phyloP scores from a whole-genome alignment of 2,888 invertebrate genomes.

The Campoplex nolae region DNA sequence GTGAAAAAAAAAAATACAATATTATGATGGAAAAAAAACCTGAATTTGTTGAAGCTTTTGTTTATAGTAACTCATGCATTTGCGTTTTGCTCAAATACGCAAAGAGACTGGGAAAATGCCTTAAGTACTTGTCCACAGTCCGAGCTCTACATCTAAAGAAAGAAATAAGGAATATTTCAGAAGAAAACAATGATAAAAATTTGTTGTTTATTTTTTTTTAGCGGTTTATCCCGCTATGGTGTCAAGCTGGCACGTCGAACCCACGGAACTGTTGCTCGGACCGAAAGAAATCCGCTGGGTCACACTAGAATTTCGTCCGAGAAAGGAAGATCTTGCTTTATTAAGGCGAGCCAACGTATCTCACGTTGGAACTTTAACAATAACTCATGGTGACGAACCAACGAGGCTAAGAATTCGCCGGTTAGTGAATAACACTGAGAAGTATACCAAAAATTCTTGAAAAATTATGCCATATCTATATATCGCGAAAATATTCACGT shows the following conservation, averaged over 20 bases:
- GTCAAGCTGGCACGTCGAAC: constrained; percentile 83
- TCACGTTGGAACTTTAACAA: constrained; percentile 84
- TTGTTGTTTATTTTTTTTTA: constrained; percentile 56
- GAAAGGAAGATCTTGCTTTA: constrained; percentile 84
- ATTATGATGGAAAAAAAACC: not conserved
- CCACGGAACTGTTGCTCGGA: constrained; percentile 84
- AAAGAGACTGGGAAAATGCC: no score
- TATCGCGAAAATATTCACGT: not conserved
- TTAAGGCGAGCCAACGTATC: constrained; percentile 81
- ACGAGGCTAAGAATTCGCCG: constrained; percentile 84
- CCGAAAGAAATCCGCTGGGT: constrained; percentile 83
- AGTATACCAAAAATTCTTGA: not conserved
- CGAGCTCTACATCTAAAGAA: no score
- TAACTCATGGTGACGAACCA: constrained; percentile 86
- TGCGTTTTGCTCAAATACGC: no score
- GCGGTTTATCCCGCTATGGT: constrained; percentile 80
- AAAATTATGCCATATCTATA: not conserved
- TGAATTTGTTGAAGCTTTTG: not conserved
- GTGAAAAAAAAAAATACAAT: not conserved
- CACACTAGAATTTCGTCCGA: constrained; percentile 84
- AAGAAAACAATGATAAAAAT: no score
- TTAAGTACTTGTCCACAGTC: no score
- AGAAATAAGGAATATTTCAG: no score
- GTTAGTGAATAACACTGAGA: constrained; percentile 65
- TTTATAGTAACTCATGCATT: no score